Evolutionary conservation across 1,140 invertebrate species (phyloP).

Genomic region (Habropoda laboriosa): DNA sequence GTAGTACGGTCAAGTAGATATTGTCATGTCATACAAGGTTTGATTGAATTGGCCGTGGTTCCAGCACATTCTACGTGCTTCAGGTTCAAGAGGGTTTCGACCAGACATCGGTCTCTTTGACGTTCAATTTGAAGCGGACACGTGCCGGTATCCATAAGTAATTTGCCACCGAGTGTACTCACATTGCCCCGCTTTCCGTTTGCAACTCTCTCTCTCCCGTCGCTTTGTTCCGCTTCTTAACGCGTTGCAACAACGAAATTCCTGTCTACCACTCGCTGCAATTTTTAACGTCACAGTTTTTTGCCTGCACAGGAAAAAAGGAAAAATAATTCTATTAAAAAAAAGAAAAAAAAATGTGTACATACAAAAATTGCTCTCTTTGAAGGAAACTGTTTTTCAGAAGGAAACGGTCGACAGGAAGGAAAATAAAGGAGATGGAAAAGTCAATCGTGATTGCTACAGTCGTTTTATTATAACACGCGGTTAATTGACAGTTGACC

Average conservation of each 20-base stretch:
- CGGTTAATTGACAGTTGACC: constrained; percentile 29
- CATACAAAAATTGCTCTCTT: no score
- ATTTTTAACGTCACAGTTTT: no score
- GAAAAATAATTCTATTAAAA: no score
- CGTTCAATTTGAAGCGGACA: constrained; percentile 23
- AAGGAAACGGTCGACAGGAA: background rate
- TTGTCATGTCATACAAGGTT: constrained; percentile 27
- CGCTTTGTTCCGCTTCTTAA: no score
- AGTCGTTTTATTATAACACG: constrained; percentile 14
- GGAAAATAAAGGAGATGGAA: background rate
- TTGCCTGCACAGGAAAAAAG: no score
- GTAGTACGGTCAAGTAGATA: constrained; percentile 23
- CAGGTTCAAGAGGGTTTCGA: constrained; percentile 28
- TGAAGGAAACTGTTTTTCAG: no score
- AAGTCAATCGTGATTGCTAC: background rate
- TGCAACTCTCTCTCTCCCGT: background rate
- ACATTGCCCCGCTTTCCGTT: constrained; percentile 11
- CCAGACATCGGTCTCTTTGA: constrained; percentile 32
- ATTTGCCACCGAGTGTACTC: constrained; percentile 24
- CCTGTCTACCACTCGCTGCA: no score
- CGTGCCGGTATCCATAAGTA: constrained; percentile 23
- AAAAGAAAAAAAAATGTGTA: no score
- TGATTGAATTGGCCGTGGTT: constrained; percentile 42
- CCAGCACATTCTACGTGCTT: constrained; percentile 30
- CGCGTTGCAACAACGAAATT: background rate